Conservation (phyloP, 2,797 vertebrate genomes). For the Erethizon dorsatum region DNA sequence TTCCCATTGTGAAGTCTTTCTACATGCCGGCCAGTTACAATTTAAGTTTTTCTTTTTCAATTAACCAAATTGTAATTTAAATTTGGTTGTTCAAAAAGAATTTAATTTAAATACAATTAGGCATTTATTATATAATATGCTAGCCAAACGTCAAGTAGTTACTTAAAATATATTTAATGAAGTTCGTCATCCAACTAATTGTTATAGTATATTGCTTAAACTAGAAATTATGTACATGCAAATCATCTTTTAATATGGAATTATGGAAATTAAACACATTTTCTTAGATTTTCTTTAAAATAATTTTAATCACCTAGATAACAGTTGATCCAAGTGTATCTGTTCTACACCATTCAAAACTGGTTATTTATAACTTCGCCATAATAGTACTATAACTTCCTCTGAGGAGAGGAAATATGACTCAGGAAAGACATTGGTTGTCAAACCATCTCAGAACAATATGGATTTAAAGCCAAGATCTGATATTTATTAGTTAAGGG, state of each 20-base stretch:
- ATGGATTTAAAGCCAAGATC: neutral
- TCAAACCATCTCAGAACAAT: neutral
- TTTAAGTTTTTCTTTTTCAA: conserved; percentile 75
- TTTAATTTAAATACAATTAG: conserved; percentile 84
- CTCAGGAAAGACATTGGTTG: neutral
- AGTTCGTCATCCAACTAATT: conserved; percentile 82
- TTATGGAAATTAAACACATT: conserved; percentile 12
- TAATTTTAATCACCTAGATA: conserved; percentile 12
- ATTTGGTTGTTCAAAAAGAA: conserved; percentile 78
- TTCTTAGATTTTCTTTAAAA: neutral
- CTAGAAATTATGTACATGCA: conserved; percentile 64
- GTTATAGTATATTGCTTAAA: conserved; percentile 70
- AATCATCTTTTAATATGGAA: conserved; percentile 54
- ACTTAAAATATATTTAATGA: conserved; percentile 77
- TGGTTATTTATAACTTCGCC: conserved; percentile 25
- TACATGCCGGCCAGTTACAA: neutral
- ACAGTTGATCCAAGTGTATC: conserved; percentile 1
- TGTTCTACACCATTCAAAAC: neutral
- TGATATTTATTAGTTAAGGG: neutral
- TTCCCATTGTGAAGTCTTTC: conserved; percentile 60
- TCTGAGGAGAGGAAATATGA: neutral
- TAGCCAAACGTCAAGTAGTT: conserved; percentile 80
- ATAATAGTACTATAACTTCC: neutral
- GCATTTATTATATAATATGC: conserved; percentile 70
- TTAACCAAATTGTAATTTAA: conserved; percentile 70